Evolutionary conservation across 2,888 invertebrate species (phyloP).

Genomic region (Drosophila melanosoma): DNA sequence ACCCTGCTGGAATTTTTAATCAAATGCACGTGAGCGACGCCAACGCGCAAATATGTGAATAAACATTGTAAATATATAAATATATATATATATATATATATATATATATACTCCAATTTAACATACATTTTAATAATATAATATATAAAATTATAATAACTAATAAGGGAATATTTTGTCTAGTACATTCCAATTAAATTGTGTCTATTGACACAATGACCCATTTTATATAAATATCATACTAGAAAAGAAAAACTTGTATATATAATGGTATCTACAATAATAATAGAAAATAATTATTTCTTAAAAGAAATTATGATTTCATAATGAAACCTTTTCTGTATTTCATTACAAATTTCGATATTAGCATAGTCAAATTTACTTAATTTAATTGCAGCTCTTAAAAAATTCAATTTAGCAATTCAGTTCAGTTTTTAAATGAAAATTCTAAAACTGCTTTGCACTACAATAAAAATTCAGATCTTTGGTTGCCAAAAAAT

Average conservation of each 20-base stretch:
- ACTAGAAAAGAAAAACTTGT: background rate
- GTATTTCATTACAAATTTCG: background rate
- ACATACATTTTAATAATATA: constrained; percentile 30
- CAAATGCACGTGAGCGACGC: constrained; percentile 44
- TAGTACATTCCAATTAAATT: no score
- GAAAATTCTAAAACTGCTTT: background rate
- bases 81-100: background rate
- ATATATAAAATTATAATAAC: background rate
- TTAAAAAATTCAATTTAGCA: no score
- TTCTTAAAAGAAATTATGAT: background rate
- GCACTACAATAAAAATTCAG: background rate
- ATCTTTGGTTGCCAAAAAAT: background rate
- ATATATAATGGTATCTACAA: rapidly evolving
- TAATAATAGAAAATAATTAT: background rate
- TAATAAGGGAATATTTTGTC: background rate
- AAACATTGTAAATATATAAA: constrained; percentile 30
- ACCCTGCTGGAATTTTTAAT: constrained; percentile 57
- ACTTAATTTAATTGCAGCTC: background rate
- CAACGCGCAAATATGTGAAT: constrained; percentile 62
- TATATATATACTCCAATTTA: constrained; percentile 1
- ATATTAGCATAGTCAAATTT: background rate
- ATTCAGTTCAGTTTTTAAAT: background rate
- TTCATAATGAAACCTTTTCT: background rate
- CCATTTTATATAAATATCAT: background rate
- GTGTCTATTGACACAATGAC: background rate